Percentiles rank a stretch among this genome's conserved stretches.
phyloP scores from a whole-genome alignment of 2,888 invertebrate genomes.

The Torymus aiolomorphi region DNA sequence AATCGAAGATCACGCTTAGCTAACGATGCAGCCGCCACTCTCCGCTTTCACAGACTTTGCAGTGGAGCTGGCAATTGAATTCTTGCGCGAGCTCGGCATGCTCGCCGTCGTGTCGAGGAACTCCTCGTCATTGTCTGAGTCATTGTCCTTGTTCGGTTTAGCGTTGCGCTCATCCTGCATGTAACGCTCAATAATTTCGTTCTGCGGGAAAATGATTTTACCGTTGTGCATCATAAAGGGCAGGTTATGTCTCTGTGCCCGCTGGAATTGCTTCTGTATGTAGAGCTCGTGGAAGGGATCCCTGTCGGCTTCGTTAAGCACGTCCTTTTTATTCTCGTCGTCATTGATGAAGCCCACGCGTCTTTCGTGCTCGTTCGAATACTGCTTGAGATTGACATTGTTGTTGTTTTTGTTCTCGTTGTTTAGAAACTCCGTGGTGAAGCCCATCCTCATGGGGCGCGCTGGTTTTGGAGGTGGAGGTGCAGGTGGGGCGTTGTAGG shows the following conservation, averaged over 20 bases:
- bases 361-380: slow-evolving; percentile 53
- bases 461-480: slow-evolving; percentile 2
- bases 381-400: slow-evolving; percentile 29
- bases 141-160: slow-evolving; percentile 62
- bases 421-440: slow-evolving; percentile 47
- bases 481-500: slow-evolving; percentile 53
- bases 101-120: slow-evolving; percentile 72
- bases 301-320: slow-evolving; percentile 46
- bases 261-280: slow-evolving; percentile 56
- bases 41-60: slow-evolving; percentile 56
- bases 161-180: slow-evolving; percentile 61
- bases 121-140: slow-evolving; percentile 72
- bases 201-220: slow-evolving; percentile 61
- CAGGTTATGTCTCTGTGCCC: slow-evolving; percentile 48
- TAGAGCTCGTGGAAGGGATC: slow-evolving; percentile 62
- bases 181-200: slow-evolving; percentile 69
- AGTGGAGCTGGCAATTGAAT: slow-evolving; percentile 68
- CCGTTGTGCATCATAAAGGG: slow-evolving; percentile 63
- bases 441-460: slow-evolving; percentile 40
- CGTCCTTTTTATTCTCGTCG: slow-evolving; percentile 26
- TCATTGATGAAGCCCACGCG: slow-evolving; percentile 57
- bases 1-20: slow-evolving; percentile 28
- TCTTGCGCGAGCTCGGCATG: slow-evolving; percentile 64
- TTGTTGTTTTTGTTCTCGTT: slow-evolving; percentile 24
- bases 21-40: slow-evolving; percentile 53